A percentile compares a stretch with the other conserved stretches of the same genome.
These are phyloP conservation scores for Pelobates fuscus DNA, from an alignment of 2,113 vertebrate genomes.

Conservation along the genomic window DNA sequence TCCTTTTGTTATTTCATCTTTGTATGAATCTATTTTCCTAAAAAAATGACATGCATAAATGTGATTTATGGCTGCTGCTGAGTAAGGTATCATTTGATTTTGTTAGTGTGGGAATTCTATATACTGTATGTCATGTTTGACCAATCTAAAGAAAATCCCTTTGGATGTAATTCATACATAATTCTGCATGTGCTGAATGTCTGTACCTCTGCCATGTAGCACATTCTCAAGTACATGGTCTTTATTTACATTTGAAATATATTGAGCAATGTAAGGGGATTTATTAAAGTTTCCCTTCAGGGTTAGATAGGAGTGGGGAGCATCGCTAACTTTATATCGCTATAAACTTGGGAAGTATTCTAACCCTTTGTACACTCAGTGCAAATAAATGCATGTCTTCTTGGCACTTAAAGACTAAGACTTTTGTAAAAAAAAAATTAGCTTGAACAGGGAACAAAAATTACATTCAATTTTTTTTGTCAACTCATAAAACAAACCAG, in stretches of 20 bases:
- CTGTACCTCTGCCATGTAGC: conserved; percentile 10
- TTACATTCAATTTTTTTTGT: too few relatives aligned
- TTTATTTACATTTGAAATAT: conserved; percentile 37
- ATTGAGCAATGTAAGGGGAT: conserved; percentile 17
- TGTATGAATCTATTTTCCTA: conserved; percentile 40
- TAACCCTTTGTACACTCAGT: too few relatives aligned
- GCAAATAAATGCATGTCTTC: too few relatives aligned
- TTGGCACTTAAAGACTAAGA: too few relatives aligned
- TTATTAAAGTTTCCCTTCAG: conserved; percentile 20
- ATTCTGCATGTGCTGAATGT: conserved; percentile 43
- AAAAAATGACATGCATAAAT: conserved; percentile 42
- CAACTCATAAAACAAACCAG: too few relatives aligned
- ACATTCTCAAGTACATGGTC: conserved; percentile 16
- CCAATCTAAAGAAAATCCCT: conserved; percentile 44
- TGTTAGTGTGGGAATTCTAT: conserved; percentile 45
- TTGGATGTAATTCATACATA: conserved; percentile 48
- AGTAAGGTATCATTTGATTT: conserved; percentile 44
- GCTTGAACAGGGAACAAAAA: too few relatives aligned
- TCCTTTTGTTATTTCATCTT: conserved; percentile 24
- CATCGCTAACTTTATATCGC: conserved; percentile 16
- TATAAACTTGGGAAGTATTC: neutral
- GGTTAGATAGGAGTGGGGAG: conserved; percentile 15
- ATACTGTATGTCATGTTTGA: conserved; percentile 47
- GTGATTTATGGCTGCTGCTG: conserved; percentile 30
- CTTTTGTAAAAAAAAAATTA: too few relatives aligned